These are phyloP conservation scores for Wiebesia pumilae DNA, from an alignment of 1,140 invertebrate genomes.

Conservation along the genomic window DNA sequence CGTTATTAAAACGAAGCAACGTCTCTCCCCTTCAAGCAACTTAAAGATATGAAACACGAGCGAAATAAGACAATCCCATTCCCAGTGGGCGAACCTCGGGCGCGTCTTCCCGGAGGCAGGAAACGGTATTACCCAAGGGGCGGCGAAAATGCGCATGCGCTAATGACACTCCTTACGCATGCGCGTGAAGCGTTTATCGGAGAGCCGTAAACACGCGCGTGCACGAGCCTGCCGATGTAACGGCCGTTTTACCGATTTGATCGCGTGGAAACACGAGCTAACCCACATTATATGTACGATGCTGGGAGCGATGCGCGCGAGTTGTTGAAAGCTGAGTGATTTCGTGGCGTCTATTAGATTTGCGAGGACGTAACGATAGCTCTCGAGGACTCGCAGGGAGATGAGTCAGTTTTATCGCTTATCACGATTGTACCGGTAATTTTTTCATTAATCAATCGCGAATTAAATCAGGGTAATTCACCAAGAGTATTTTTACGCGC, in stretches of 20 bases:
- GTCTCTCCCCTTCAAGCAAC: neutral
- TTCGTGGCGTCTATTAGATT: neutral
- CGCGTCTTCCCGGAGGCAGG: constrained; percentile 26
- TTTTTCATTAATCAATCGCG: neutral
- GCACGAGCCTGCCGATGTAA: neutral
- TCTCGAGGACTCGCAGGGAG: neutral
- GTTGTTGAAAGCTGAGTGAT: neutral
- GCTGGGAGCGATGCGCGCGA: neutral
- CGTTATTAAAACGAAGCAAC: neutral
- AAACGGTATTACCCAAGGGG: constrained; percentile 33
- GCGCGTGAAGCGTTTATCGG: no score
- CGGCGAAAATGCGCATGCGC: constrained; percentile 8
- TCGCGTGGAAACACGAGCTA: neutral
- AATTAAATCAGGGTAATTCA: neutral
- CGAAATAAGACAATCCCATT: neutral
- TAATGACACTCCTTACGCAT: no score
- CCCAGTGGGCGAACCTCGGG: neutral
- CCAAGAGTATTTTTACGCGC: neutral
- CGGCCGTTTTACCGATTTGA: neutral
- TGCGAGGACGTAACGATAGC: neutral
- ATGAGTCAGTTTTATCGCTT: neutral
- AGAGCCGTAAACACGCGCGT: no score
- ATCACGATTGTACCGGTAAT: neutral
- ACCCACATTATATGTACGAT: neutral
- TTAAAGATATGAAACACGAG: neutral